phyloP scores from a whole-genome alignment of 1,140 invertebrate species.

The Euglossa dilemma region DNA sequence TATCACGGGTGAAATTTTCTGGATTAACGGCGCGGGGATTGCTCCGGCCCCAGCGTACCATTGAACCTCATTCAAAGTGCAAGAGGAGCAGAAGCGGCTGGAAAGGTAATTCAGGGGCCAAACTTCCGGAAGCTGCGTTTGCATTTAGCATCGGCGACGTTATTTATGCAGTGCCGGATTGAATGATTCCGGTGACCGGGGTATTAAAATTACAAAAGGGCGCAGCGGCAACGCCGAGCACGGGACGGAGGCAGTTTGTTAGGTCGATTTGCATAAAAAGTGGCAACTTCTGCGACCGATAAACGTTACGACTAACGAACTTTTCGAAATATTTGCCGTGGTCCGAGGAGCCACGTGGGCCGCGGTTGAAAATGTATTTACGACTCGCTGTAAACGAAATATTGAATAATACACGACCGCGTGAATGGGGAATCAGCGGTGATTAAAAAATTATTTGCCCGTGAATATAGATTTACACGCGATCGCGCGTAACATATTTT shows the following conservation, averaged over 20 bases:
- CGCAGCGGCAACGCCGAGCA: no score
- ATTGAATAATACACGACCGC: not conserved
- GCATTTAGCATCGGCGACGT: conserved; percentile 60
- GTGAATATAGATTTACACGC: not conserved
- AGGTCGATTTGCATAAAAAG: conserved; percentile 10
- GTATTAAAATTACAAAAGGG: conserved; percentile 5
- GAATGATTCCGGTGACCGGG: conserved; percentile 33
- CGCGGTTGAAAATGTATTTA: not conserved
- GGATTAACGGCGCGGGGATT: conserved; percentile 19
- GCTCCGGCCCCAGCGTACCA: conserved; percentile 13
- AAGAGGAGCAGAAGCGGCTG: conserved; percentile 27
- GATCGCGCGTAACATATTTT: not conserved
- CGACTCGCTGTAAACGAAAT: not conserved
- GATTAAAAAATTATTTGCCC: conserved; percentile 24
- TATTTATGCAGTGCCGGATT: conserved; percentile 55
- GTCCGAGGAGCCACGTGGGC: no score
- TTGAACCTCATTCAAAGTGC: conserved; percentile 50
- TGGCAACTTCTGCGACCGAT: not conserved
- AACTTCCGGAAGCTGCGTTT: conserved; percentile 60
- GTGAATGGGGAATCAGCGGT: not conserved
- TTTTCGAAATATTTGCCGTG: not conserved
- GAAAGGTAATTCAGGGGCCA: conserved; percentile 48
- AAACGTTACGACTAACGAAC: not conserved
- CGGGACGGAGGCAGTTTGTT: no score
- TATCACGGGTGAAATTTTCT: conserved; percentile 52